Conservation (phyloP, 2,888 invertebrate species). For the Phengaris arion region DNA sequence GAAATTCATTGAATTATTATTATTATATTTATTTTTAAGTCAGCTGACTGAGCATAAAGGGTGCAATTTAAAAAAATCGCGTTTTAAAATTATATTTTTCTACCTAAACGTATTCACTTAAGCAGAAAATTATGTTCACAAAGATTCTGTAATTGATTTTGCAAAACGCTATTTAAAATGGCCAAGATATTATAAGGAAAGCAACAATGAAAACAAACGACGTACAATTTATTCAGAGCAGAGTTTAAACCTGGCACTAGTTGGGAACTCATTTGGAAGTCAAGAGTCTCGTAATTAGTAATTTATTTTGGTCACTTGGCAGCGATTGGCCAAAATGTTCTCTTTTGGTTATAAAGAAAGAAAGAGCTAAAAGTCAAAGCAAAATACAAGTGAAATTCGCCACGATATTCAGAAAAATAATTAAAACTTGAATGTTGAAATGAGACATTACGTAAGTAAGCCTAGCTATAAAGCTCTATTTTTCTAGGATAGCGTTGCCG, state of each 20-base stretch:
- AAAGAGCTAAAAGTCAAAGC: background rate
- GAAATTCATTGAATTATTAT: no score
- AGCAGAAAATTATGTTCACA: no score
- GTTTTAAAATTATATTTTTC: no score
- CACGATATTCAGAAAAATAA: no score
- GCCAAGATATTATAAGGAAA: background rate
- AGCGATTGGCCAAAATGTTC: background rate
- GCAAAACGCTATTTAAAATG: background rate
- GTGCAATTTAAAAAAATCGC: no score
- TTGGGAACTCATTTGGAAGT: conserved; percentile 6
- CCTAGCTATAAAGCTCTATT: no score
- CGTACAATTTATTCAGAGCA: background rate
- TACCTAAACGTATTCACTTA: no score
- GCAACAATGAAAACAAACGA: background rate
- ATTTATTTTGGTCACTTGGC: background rate
- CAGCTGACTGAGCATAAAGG: no score
- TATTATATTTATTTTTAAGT: no score
- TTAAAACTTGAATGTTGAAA: no score
- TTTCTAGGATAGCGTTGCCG: no score
- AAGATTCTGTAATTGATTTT: background rate
- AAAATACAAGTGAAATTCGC: background rate
- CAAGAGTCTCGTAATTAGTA: background rate
- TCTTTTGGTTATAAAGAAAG: background rate
- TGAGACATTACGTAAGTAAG: no score
- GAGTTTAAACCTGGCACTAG: background rate